Percentiles rank a stretch among this genome's conserved stretches.
Conservation (phyloP, 1,140 invertebrate genomes). For the Zaprionus tsacasi region DNA sequence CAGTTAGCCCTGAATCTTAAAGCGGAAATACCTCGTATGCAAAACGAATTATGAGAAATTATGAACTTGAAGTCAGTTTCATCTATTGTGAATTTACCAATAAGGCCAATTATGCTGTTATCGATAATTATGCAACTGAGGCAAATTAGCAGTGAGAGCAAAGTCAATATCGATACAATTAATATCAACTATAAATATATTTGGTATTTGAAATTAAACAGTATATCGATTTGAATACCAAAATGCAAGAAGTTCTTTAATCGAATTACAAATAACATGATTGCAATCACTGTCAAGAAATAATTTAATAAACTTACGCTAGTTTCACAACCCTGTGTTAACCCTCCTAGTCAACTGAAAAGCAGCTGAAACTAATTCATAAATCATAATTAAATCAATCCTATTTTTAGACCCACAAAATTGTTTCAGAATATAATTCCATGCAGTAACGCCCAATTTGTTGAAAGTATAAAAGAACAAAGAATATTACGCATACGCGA, state of each 20-base stretch:
- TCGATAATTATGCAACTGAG: neutral
- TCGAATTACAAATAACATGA: neutral
- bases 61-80: neutral
- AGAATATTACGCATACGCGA: slow-evolving; percentile 15
- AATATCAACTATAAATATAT: neutral
- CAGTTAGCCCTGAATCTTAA: neutral
- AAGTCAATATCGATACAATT: neutral
- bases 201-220: neutral
- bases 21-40: slow-evolving; percentile 5
- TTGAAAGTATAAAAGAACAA: neutral
- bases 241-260: neutral
- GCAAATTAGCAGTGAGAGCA: neutral
- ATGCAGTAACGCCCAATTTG: neutral
- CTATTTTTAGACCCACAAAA: neutral
- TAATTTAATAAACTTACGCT: neutral
- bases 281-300: neutral
- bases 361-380: slow-evolving; percentile 3
- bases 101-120: neutral
- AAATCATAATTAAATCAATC: slow-evolving; percentile 9
- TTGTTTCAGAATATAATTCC: neutral
- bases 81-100: neutral
- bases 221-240: neutral
- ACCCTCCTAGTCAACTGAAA: neutral
- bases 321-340: neutral
- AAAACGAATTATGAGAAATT: neutral